A percentile compares a stretch with the other conserved stretches of the same genome.
phyloP scores from a whole-genome alignment of 2,113 vertebrate species.

The Bujurquina vittata region DNA sequence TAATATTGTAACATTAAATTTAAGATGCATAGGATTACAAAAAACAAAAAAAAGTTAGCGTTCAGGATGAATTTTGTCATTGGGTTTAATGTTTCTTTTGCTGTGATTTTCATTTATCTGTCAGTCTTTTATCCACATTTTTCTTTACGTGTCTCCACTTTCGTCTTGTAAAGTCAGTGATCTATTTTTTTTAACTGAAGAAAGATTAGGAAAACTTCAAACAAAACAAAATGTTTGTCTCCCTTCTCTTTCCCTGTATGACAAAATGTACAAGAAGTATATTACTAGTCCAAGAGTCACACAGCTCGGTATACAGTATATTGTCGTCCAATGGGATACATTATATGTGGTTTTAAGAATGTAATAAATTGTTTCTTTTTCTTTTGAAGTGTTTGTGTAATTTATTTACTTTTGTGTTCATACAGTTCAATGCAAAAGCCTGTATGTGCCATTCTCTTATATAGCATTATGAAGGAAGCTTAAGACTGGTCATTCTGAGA shows the following conservation, averaged over 20 bases:
- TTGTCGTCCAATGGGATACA: conserved; percentile 78
- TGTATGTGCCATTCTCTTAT: neutral
- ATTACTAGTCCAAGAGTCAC: conserved; percentile 77
- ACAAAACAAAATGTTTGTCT: conserved; percentile 61
- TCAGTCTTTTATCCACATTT: conserved; percentile 67
- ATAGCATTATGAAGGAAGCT: neutral
- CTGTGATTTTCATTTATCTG: conserved; percentile 72
- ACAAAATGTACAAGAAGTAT: conserved; percentile 78
- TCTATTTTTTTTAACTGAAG: conserved; percentile 84
- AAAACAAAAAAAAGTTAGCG: conserved; percentile 55
- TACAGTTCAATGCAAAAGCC: neutral
- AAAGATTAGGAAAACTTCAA: conserved; percentile 77
- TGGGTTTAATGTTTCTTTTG: conserved; percentile 72
- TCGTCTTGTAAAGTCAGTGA: conserved; percentile 87
- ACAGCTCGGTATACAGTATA: conserved; percentile 69
- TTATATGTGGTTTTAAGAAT: conserved; percentile 83
- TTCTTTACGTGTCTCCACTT: conserved; percentile 70
- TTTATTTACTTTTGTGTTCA: conserved; percentile 6
- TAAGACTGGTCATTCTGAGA: neutral
- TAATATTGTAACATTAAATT: conserved; percentile 74
- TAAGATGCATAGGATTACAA: conserved; percentile 66
- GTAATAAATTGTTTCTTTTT: conserved; percentile 83
- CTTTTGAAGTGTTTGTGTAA: conserved; percentile 59
- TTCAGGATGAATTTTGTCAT: conserved; percentile 67
- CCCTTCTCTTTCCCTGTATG: conserved; percentile 65